Percentiles rank a stretch among this genome's conserved stretches.
These are phyloP conservation scores for Gallinago undulata DNA, from an alignment of 2,113 vertebrate species.

Conservation along the genomic window DNA sequence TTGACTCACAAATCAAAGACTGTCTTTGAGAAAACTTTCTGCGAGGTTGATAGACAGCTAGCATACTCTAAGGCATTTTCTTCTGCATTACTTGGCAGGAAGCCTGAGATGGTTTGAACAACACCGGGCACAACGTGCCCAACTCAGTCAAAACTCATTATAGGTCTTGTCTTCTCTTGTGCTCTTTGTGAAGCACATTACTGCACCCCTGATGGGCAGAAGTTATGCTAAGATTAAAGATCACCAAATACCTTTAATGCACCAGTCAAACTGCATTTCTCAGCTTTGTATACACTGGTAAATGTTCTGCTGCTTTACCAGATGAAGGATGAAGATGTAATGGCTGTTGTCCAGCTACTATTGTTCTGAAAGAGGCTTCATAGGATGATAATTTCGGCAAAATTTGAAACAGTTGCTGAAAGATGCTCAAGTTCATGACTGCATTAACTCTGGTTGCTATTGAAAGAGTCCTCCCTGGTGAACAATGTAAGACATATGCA, in stretches of 20 bases:
- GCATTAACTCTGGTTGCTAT: background rate
- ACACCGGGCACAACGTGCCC: slow-evolving; percentile 62
- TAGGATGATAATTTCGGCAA: slow-evolving; percentile 9
- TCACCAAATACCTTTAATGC: slow-evolving; percentile 73
- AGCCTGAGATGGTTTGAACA: slow-evolving; percentile 71
- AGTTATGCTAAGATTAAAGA: slow-evolving; percentile 72
- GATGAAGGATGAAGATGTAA: slow-evolving; percentile 56
- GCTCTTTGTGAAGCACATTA: slow-evolving; percentile 65
- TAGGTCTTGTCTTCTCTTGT: slow-evolving; percentile 66
- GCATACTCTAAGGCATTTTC: slow-evolving; percentile 59
- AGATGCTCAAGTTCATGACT: slow-evolving; percentile 1
- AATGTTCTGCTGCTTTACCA: slow-evolving; percentile 48
- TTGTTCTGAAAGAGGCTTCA: slow-evolving; percentile 1
- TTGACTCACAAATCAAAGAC: slow-evolving; percentile 54
- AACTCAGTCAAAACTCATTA: slow-evolving; percentile 73
- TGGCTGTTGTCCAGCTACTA: slow-evolving; percentile 43
- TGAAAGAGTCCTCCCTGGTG: slow-evolving; percentile 1
- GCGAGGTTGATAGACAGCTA: slow-evolving; percentile 51
- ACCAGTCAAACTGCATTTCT: slow-evolving; percentile 69
- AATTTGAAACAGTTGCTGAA: background rate
- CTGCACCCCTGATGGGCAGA: slow-evolving; percentile 70
- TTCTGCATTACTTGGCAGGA: slow-evolving; percentile 69
- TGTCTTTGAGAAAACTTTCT: slow-evolving; percentile 58
- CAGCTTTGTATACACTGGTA: slow-evolving; percentile 49
- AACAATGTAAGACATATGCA: background rate